Percentiles rank a stretch among this genome's conserved stretches.
These are phyloP conservation scores for Willisornis vidua DNA, from an alignment of 2,113 vertebrate genomes.

Conservation along the genomic window DNA sequence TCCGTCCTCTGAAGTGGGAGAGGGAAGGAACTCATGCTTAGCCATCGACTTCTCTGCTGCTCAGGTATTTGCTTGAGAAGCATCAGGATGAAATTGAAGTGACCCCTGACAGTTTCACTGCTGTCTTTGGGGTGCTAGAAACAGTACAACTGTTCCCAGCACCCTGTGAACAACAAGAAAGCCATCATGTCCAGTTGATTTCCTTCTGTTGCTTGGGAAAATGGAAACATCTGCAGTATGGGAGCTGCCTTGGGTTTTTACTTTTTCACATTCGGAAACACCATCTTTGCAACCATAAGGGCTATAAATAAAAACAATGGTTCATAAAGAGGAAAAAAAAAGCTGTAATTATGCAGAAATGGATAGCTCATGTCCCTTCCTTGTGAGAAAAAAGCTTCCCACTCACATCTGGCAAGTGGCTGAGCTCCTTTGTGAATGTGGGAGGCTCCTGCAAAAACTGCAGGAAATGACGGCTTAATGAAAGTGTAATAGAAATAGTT, in stretches of 20 bases:
- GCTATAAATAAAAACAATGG: background rate
- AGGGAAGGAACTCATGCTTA: background rate
- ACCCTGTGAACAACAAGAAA: background rate
- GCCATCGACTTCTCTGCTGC: background rate
- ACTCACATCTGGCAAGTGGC: slow-evolving; percentile 18
- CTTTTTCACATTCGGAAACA: background rate
- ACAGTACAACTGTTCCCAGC: background rate
- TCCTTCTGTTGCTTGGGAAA: background rate
- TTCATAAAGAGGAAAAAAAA: background rate
- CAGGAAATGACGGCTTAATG: slow-evolving; percentile 20
- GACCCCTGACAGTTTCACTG: background rate
- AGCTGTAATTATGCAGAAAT: background rate
- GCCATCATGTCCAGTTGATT: background rate
- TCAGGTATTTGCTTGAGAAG: background rate
- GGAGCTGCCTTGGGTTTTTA: background rate
- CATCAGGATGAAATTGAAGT: background rate
- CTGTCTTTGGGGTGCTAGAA: background rate
- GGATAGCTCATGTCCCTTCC: background rate
- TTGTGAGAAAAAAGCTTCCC: slow-evolving; percentile 43
- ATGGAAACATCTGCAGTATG: background rate
- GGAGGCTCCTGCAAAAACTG: slow-evolving; percentile 35
- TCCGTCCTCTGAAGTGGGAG: background rate
- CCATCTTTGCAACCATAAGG: background rate
- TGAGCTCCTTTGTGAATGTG: slow-evolving; percentile 15
- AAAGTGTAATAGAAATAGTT: background rate